Conservation (phyloP, 2,888 invertebrate species). For the Panorpa germanica region DNA sequence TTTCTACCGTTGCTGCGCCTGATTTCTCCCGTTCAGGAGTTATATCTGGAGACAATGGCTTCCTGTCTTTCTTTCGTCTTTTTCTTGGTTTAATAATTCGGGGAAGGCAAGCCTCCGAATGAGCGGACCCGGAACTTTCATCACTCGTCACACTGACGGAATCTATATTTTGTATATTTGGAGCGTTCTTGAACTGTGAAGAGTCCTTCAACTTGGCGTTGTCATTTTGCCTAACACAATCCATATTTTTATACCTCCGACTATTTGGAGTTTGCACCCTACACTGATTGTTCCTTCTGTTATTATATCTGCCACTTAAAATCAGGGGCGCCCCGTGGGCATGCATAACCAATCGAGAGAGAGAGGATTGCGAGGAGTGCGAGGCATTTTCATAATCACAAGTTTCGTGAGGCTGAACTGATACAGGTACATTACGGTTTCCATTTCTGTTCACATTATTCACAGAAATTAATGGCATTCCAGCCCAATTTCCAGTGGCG, state of each 20-base stretch:
- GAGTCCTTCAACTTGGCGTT: slow-evolving; percentile 15
- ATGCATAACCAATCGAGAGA: slow-evolving; percentile 61
- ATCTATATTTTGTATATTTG: slow-evolving; percentile 33
- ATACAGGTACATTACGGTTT: background rate
- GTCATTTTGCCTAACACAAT: slow-evolving; percentile 20
- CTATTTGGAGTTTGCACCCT: slow-evolving; percentile 8
- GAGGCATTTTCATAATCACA: slow-evolving; percentile 19
- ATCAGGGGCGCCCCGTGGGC: slow-evolving; percentile 75
- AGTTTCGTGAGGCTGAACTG: slow-evolving; percentile 10
- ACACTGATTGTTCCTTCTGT: slow-evolving; percentile 12
- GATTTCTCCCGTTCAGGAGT: background rate
- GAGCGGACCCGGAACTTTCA: slow-evolving; percentile 46
- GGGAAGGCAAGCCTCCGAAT: slow-evolving; percentile 56
- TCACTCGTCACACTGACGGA: slow-evolving; percentile 57
- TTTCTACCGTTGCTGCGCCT: slow-evolving; percentile 11
- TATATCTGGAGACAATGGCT: slow-evolving; percentile 32
- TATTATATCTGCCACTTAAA: slow-evolving; percentile 38
- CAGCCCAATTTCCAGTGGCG: slow-evolving; percentile 50
- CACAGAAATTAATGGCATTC: slow-evolving; percentile 63
- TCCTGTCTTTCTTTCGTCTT: slow-evolving; percentile 75
- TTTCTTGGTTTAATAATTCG: slow-evolving; percentile 80
- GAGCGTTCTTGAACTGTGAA: slow-evolving; percentile 21
- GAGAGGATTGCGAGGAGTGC: slow-evolving; percentile 32
- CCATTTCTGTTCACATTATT: background rate
- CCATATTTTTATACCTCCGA: slow-evolving; percentile 11